A percentile compares a stretch with the other conserved stretches of the same genome.
Conservation (phyloP, 37 sponge, comb jelly and placozoan species). For the Corticium candelabrum region DNA sequence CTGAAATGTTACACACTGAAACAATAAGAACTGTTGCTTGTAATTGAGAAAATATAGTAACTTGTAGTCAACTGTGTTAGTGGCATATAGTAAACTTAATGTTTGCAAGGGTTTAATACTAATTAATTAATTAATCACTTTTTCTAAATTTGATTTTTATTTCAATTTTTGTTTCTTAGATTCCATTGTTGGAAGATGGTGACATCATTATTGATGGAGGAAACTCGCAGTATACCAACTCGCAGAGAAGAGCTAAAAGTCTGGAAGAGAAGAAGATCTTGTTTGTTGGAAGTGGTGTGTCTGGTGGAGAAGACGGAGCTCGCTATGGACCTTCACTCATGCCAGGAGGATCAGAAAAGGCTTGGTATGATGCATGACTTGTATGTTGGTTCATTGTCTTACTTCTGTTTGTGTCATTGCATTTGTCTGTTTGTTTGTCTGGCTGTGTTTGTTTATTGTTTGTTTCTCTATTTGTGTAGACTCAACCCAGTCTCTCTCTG, state of each 20-base stretch:
- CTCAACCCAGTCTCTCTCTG: too few relatives aligned
- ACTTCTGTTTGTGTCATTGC: too few relatives aligned
- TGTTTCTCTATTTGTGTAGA: too few relatives aligned
- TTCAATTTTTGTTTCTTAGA: background rate
- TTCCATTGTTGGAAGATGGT: slow-evolving; percentile 70
- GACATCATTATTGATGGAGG: slow-evolving; percentile 98
- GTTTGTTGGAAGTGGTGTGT: slow-evolving; percentile 86
- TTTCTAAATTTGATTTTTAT: background rate
- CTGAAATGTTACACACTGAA: too few relatives aligned
- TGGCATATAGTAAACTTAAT: background rate
- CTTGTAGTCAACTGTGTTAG: too few relatives aligned
- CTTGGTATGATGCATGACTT: slow-evolving; percentile 34
- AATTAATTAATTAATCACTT: background rate
- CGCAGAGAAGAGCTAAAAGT: slow-evolving; percentile 61
- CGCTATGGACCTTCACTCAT: slow-evolving; percentile 93
- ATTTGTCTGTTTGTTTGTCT: too few relatives aligned
- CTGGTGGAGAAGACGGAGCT: slow-evolving; percentile 98
- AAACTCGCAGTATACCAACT: slow-evolving; percentile 87
- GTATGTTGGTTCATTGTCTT: background rate
- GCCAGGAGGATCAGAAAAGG: slow-evolving; percentile 83
- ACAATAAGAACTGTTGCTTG: too few relatives aligned
- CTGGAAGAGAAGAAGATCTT: slow-evolving; percentile 63
- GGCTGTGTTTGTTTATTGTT: too few relatives aligned
- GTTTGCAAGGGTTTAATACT: background rate
- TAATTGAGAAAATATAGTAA: too few relatives aligned